phyloP scores from a whole-genome alignment of 2,797 vertebrate species.

The Epinephelus awoara region DNA sequence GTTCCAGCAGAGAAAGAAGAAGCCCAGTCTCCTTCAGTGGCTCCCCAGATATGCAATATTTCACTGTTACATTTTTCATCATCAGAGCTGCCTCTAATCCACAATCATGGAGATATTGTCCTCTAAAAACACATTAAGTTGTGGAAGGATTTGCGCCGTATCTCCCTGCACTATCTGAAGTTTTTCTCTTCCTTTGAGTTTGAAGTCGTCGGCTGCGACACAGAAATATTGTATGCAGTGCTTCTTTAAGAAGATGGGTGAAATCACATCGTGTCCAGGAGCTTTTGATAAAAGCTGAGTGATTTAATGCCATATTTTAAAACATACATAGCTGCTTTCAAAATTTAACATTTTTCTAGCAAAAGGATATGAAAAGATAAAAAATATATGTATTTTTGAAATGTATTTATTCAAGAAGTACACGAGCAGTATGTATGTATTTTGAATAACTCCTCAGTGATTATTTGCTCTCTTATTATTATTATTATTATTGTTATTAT shows the following conservation, averaged over 20 bases:
- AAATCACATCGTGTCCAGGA: slow-evolving; percentile 43
- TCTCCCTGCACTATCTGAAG: slow-evolving; percentile 47
- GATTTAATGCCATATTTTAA: slow-evolving; percentile 73
- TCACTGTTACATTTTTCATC: slow-evolving; percentile 44
- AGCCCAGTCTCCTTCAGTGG: slow-evolving; percentile 35
- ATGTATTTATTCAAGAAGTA: slow-evolving; percentile 83
- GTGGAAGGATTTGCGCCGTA: slow-evolving; percentile 42
- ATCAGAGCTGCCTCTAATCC: slow-evolving; percentile 58
- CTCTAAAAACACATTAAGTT: slow-evolving; percentile 20
- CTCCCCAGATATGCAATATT: slow-evolving; percentile 71
- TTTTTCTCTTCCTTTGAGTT: slow-evolving; percentile 6
- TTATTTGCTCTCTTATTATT: slow-evolving; percentile 1
- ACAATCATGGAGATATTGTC: slow-evolving; percentile 36
- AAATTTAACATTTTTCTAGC: slow-evolving; percentile 68
- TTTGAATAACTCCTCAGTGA: slow-evolving; percentile 68
- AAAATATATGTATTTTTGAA: slow-evolving; percentile 81
- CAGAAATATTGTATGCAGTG: slow-evolving; percentile 47
- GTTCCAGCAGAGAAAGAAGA: slow-evolving; percentile 16
- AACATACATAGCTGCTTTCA: slow-evolving; percentile 70
- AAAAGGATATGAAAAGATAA: slow-evolving; percentile 59
- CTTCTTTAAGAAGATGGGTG: slow-evolving; percentile 47
- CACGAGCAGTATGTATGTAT: slow-evolving; percentile 65
- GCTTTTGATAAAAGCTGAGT: slow-evolving; percentile 45
- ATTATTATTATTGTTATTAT: slow-evolving; percentile 18
- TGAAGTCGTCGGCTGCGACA: slow-evolving; percentile 31